Base-by-base conservation (phyloP, 2,888 invertebrate genomes). In the Heteropelma amictum region DNA sequence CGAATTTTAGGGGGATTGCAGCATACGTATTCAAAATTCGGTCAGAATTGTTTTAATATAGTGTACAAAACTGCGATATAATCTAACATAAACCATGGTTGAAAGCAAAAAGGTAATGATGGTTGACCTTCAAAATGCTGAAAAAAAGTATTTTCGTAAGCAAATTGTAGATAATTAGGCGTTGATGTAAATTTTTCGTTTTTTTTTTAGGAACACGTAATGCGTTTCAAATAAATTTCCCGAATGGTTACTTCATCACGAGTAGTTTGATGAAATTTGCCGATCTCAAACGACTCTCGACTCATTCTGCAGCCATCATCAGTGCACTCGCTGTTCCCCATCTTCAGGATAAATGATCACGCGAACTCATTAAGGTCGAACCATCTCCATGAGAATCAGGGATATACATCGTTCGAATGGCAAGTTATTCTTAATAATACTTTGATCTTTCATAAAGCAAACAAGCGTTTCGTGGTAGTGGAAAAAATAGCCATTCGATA, bases 231-330 rank as follows among this genome's bases (percentile, higher is more conserved):
- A 47, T 17, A 65, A 42, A 19, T 28, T 47, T 35, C 68, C 54
- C 65, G 47, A 47, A 12, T 76, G 72, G 80, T 79, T 74, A 72
- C 79, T 75, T 67, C 58, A 49, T 82, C 76, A 81, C 67, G 80
- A 77, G 77, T 76, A 42, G 70, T 49, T 63, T 83, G 77, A 83
- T 81, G 78, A 64, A 58, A 80, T 78, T 47, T 63, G 68, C 78
- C 82, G 82, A 81, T 79, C 77, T 69, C 38, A 58, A 67, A 77
- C 12, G 38, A 65, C 10, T 28, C 12, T 51, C 60, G 8, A 28
- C 17, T 69, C 38, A 33, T 38, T 68, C 12, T 45, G 21, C 67
- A 49, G 51, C 21, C 60, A 30, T 51, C 49, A 33, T 19, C 8
- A 19, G 51, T 19, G 38, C 19, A 21, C 38, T 56, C 30, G 45